Evolutionary conservation across 2,113 vertebrate species (phyloP), one percentile per base, ranked within the genome.

Genomic region (Andinoacara biseriatus): DNA sequence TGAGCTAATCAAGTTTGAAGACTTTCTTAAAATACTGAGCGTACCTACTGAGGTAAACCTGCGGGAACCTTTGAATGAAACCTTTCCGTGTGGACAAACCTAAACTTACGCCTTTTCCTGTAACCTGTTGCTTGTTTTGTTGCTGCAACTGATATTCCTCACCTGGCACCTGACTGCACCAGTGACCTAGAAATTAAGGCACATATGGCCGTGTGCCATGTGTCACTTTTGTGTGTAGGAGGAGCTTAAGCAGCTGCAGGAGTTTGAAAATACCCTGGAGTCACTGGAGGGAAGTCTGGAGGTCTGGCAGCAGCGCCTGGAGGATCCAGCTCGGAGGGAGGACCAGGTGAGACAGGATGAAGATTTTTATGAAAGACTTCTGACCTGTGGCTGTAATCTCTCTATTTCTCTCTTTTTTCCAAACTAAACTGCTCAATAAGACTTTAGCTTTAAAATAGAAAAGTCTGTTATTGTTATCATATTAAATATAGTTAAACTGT

Each of bases 281-380:
- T 91, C 82, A 0, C 91, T 98, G 87, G 96, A 98, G 92, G 67
- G 24, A 18, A 92, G 69, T 14, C 92, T 98, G 85, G 92, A 91
- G 63, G 91, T 86, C 1, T 96, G 96, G 91, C 93, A 93, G 89
- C 93, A 94, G 29, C 89, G 84, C 60, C 93, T 97, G 54, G 76
- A 83, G 2, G 1, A 20, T 2, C 60, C 90, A 33, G 56, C 94
- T 93, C 95, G 94, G 91, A 10, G 65, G 2, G 10, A 24, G 2
- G 78, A 80, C 9, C 87, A 93, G 94, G 94, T 95, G 74, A 85
- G 86, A 22, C 33, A 0, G 7, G 2, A 2, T 24, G 63, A 46
- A 0, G 69, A 52, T 18, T 38, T 38, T 29, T 14, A 40, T 69
- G 52, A 60, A 76, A 61, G 62, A 49, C 2, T n/a, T 40, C 5